A percentile compares a stretch with the other conserved stretches of the same genome.
Conservation (phyloP, 92 coral and sea anemone genomes). For the Epizoanthus ramosus region DNA sequence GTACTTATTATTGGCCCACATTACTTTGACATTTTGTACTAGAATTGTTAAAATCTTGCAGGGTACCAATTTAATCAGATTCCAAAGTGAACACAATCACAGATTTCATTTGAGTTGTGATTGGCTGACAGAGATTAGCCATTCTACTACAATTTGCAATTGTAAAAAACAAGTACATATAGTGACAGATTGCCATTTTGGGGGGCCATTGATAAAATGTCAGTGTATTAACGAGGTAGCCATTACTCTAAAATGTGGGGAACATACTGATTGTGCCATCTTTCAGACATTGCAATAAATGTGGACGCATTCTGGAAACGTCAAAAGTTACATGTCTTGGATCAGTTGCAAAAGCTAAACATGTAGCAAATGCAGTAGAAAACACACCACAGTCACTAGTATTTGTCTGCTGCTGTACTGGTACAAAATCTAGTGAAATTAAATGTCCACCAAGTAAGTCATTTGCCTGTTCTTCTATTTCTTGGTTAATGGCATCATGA, state of each 20-base stretch:
- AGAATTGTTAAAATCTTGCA: no score
- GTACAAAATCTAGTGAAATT: conserved; percentile 45
- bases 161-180: no score
- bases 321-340: conserved; percentile 54
- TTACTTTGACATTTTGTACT: no score
- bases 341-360: conserved; percentile 47
- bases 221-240: no score
- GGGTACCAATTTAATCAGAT: no score
- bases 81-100: no score
- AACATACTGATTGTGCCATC: conserved; percentile 42
- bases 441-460: conserved; percentile 49
- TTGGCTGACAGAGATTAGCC: no score
- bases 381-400: conserved; percentile 74
- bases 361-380: conserved; percentile 69
- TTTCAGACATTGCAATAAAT: conserved; percentile 58
- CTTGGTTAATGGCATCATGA: conserved; percentile 57
- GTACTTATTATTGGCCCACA: no score
- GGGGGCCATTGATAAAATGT: no score
- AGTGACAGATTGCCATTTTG: no score
- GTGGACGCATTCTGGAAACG: conserved; percentile 66
- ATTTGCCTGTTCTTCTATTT: conserved; percentile 61
- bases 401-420: conserved; percentile 66
- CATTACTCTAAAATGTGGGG: conserved; percentile 25
- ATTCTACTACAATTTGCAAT: no score
- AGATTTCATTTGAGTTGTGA: no score